Evolutionary conservation across 2,113 vertebrate species (phyloP), one percentile per base, ranked within the genome.

Genomic region (Sander vitreus): DNA sequence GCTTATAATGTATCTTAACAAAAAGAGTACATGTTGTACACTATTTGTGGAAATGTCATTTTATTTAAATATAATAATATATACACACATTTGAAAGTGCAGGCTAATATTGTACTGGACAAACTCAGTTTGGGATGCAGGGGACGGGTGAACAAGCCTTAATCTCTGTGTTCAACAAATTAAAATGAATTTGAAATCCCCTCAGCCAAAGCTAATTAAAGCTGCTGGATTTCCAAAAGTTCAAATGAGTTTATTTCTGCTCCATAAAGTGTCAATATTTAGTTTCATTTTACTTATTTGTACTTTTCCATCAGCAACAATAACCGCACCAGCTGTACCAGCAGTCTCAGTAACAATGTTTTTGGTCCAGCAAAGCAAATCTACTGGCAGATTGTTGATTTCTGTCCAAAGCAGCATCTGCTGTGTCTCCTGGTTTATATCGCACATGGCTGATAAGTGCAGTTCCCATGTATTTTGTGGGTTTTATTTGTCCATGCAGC

Each of bases 351-450:
- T 50, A 50, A 67, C 68, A 1, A 7, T 15, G 53, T 65, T 83
- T 83, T 68, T 9, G 50, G 25, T 10, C 27, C 47, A 43, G 19
- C 21, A 66, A 23, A 72, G 47, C 25, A 80, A 3, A 43, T 73
- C 33, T 68, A 27, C 65, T 59, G 55, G 15, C 71, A 73, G 70
- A 80, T 80, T 80, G 70, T 62, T 54, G 67, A 72, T 76, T 18
- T 15, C 0, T 36, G 30, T 67, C 50, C 30, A 75, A 71, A 76
- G 79, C 14, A 25, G 51, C 84, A 84, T 76, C 59, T 67, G 59
- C 50, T 65, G 47, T 54, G 70, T 57, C 50, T 68, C n/a, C 62
- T 64, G 43, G 10, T 73, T 23, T 25, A n/a, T 57, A 58, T 58
- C 47, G 43, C 48, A 53, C 51, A 67, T 12, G 39, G 39, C 39